Base-by-base conservation (phyloP, 1,140 invertebrate species). In the Cydia amplana region DNA sequence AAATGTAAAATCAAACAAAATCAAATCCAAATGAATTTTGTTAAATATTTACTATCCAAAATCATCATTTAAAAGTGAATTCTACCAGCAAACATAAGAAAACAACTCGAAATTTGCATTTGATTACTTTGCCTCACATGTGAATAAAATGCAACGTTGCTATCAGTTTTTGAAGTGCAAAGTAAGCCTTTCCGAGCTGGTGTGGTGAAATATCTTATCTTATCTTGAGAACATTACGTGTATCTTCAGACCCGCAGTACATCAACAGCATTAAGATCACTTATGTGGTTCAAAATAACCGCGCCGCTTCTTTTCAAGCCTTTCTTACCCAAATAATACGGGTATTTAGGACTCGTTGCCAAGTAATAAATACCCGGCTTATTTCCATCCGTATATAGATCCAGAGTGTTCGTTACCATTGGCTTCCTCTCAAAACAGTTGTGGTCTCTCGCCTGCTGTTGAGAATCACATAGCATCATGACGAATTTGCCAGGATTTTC, bases 391-490 rank as follows among this genome's bases (percentile, higher is more conserved):
- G 78, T 81, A 14, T 89, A 80, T 12, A 84, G 43, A 18, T 87
- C 87, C 16, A 91, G 43, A 6, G 86, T 14, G 28, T 88, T 90
- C 0, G 85, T 89, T 0, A 84, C 79, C 51, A 73, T 28, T 0
- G 88, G 89, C 18, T 72, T 74, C 46, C 79, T 82, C 16, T 86
- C 82, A 36, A 82, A 90, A 36, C 89, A 91, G 5, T 86, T 76
- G 28, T 75, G 82, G 12, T 86, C 60, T n/a, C 87, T 80, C 7
- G 89, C 89, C n/a, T 89, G 80, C 43, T 91, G 88, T 0, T 88
- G 84, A 0, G 86, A 85, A 76, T 89, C 85, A 46, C 89, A 91
- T 65, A 88, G 75, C 4, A 91, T 76, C 0, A 82, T 87, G 4
- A 90, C 81, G 77, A 90, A 91, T 4, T 76, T 76, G 12, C 87